A percentile compares a stretch with the other conserved stretches of the same genome.
Conservation (phyloP, 2,888 invertebrate species). For the Synanthedon tipuliformis region DNA sequence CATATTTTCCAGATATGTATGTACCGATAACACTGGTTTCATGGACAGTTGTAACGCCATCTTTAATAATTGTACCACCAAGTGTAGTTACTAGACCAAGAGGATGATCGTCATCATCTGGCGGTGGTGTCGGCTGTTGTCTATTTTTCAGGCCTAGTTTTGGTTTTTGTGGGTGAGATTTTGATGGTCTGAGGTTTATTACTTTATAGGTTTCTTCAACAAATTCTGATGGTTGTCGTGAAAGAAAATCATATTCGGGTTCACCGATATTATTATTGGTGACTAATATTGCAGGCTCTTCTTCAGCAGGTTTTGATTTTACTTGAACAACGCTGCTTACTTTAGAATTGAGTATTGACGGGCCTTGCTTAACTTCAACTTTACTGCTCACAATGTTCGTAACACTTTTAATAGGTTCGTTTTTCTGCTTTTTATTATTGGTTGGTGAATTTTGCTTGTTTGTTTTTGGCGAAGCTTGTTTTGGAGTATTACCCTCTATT, state of each 20-base stretch:
- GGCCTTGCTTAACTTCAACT: slow-evolving; percentile 60
- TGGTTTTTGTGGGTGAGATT: slow-evolving; percentile 57
- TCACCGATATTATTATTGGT: slow-evolving; percentile 81
- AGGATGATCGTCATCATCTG: slow-evolving; percentile 75
- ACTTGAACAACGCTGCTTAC: slow-evolving; percentile 71
- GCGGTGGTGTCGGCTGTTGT: slow-evolving; percentile 50
- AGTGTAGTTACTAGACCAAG: slow-evolving; percentile 85
- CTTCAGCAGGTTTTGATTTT: slow-evolving; percentile 47
- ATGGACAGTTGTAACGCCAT: slow-evolving; percentile 85
- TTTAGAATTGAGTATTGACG: slow-evolving; percentile 42
- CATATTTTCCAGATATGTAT: slow-evolving; percentile 88
- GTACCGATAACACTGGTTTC: slow-evolving; percentile 92
- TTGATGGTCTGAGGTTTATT: slow-evolving; percentile 81
- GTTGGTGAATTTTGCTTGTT: slow-evolving; percentile 31
- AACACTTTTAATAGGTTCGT: slow-evolving; percentile 39
- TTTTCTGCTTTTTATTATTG: slow-evolving; percentile 36
- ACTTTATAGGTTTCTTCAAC: slow-evolving; percentile 88
- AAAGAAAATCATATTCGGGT: slow-evolving; percentile 87
- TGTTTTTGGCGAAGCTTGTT: slow-evolving; percentile 31
- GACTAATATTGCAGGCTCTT: slow-evolving; percentile 72
- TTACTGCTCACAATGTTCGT: slow-evolving; percentile 56
- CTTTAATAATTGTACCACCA: slow-evolving; percentile 85
- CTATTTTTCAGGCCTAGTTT: slow-evolving; percentile 51
- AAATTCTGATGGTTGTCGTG: slow-evolving; percentile 85
- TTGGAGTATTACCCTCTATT: slow-evolving; percentile 40